Conservation (phyloP, 2,113 vertebrate genomes). For the Cryptotis parvus region DNA sequence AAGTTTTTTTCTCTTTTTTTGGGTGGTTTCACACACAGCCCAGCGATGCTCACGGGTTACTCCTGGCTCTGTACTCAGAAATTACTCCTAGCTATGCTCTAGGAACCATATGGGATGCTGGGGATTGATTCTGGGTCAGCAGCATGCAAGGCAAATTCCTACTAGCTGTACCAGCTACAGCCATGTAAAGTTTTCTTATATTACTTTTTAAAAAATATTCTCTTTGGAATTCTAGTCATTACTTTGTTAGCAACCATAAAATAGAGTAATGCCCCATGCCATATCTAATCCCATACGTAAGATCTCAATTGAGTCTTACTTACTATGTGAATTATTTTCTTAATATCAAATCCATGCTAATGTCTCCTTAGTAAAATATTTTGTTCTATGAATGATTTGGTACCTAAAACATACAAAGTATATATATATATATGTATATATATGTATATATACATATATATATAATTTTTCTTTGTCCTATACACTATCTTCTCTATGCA, state of each 20-base stretch:
- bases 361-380: neutral
- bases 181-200: constrained; percentile 4
- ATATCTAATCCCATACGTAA: neutral
- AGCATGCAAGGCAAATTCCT: too few species aligned
- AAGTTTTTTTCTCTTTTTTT: too few species aligned
- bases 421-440: too few species aligned
- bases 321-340: neutral
- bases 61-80: too few species aligned
- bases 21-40: too few species aligned
- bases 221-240: neutral
- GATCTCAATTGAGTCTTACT: neutral
- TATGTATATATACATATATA: too few species aligned
- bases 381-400: neutral
- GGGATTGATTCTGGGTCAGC: too few species aligned
- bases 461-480: neutral
- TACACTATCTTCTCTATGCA: neutral
- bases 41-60: too few species aligned
- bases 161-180: too few species aligned
- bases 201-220: neutral
- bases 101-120: too few species aligned
- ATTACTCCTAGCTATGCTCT: too few species aligned
- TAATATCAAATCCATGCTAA: neutral
- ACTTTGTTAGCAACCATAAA: constrained; percentile 17
- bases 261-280: neutral
- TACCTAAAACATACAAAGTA: neutral